A percentile compares a stretch with the other conserved stretches of the same genome.
Evolutionary conservation across 1,140 invertebrate species (phyloP).

Genomic region (Calephelis nemesis): DNA sequence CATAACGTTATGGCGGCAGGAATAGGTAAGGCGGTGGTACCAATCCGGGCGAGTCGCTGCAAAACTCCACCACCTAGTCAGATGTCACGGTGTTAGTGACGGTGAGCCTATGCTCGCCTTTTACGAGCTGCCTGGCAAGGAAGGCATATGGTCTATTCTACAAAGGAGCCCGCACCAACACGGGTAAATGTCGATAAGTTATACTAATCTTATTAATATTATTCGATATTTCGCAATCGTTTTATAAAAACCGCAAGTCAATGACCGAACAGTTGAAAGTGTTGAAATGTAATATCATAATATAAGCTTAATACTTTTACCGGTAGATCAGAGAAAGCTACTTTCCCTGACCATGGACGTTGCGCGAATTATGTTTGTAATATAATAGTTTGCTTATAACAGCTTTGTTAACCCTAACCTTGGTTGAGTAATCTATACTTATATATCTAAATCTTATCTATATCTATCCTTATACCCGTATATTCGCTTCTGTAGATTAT

Average conservation of each 20-base stretch:
- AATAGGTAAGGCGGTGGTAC: no score
- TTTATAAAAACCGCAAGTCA: constrained; percentile 25
- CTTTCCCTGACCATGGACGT: constrained; percentile 35
- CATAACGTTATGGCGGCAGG: no score
- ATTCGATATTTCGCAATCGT: constrained; percentile 16
- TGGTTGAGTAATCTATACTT: constrained; percentile 13
- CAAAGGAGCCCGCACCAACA: no score
- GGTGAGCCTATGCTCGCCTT: no score
- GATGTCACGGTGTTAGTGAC: no score
- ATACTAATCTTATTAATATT: no score
- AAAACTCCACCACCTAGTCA: no score
- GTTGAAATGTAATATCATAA: constrained; percentile 26
- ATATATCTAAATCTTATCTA: neutral
- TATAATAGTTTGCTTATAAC: neutral
- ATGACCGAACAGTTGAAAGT: constrained; percentile 28
- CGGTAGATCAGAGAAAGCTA: constrained; percentile 35
- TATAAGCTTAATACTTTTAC: constrained; percentile 42
- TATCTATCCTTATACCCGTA: constrained; percentile 9
- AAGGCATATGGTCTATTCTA: no score
- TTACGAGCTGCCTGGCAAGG: no score
- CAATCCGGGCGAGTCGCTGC: no score
- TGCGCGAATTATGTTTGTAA: constrained; percentile 18
- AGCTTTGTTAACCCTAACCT: neutral
- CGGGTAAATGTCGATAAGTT: no score
- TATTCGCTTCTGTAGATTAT: no score